Conservation (phyloP, 2,797 vertebrate genomes). For the Chaetodon trifasciatus region DNA sequence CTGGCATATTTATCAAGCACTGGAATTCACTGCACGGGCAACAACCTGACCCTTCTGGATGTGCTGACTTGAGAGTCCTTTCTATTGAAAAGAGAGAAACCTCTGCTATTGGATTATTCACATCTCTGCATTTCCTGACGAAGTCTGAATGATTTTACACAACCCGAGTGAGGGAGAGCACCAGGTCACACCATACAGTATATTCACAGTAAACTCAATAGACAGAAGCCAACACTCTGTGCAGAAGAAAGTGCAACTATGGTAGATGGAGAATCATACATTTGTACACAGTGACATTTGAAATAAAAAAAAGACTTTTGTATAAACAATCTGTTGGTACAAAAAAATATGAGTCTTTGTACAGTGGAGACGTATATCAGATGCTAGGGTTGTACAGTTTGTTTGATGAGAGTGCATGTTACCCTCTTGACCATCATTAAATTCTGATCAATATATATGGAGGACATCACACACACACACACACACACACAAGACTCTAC, state of each 20-base stretch:
- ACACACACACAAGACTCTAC: constrained; percentile 31
- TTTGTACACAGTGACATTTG: constrained; percentile 72
- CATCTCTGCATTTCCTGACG: constrained; percentile 17
- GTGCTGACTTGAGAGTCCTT: background rate
- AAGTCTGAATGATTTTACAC: constrained; percentile 28
- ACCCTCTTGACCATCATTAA: constrained; percentile 45
- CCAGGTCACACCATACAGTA: constrained; percentile 14
- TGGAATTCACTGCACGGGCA: background rate
- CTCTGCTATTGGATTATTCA: constrained; percentile 12
- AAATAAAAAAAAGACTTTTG: constrained; percentile 71
- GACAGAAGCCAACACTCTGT: constrained; percentile 44
- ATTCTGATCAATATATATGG: constrained; percentile 29
- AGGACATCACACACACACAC: constrained; percentile 35
- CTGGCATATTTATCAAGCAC: constrained; percentile 11
- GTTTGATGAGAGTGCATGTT: constrained; percentile 78
- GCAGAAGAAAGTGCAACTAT: constrained; percentile 36
- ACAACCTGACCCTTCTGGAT: background rate
- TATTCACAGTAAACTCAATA: constrained; percentile 30
- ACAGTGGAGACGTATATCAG: constrained; percentile 69
- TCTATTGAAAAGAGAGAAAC: constrained; percentile 2
- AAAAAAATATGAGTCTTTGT: constrained; percentile 70
- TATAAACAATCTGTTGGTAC: constrained; percentile 65
- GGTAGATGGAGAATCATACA: constrained; percentile 46
- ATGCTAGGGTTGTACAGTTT: constrained; percentile 73
- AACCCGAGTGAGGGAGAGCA: background rate